A percentile compares a stretch with the other conserved stretches of the same genome.
These are phyloP conservation scores for Dicentrarchus labrax DNA, from an alignment of 2,113 vertebrate species.

Conservation along the genomic window DNA sequence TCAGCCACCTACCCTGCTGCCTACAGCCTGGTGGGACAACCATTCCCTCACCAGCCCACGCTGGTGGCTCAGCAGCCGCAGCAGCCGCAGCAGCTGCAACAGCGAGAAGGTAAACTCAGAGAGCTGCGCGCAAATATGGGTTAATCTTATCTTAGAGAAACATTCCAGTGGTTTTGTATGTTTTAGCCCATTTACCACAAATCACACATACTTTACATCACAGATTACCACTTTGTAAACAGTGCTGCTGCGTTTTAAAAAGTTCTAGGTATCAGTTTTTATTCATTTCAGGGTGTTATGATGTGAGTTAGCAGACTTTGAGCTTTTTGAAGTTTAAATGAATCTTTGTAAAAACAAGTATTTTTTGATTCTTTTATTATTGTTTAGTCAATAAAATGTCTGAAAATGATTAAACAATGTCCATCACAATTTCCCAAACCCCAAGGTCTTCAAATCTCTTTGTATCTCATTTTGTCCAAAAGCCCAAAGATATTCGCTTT, in stretches of 20 bases:
- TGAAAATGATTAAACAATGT: no score
- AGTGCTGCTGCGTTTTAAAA: neutral
- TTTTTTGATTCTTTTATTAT: neutral
- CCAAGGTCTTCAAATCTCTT: no score
- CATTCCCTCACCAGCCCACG: conserved; percentile 91
- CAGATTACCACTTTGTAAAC: conserved; percentile 7
- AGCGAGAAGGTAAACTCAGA: conserved; percentile 87
- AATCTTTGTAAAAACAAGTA: neutral
- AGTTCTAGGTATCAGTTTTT: neutral
- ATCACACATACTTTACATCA: neutral
- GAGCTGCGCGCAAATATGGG: neutral
- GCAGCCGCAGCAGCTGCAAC: conserved; percentile 90
- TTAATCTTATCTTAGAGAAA: conserved; percentile 16
- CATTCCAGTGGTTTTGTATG: conserved; percentile 20
- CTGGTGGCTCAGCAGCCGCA: conserved; percentile 92
- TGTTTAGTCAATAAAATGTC: neutral
- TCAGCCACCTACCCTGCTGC: conserved; percentile 93
- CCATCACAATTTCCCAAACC: no score
- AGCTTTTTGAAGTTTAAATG: neutral
- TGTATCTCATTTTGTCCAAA: neutral
- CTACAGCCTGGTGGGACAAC: conserved; percentile 92
- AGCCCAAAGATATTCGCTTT: neutral
- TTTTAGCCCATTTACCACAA: conserved; percentile 10
- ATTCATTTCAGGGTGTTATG: neutral
- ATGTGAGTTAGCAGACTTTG: neutral